Percentiles rank a stretch among this genome's conserved stretches.
Evolutionary conservation across 2,888 invertebrate genomes (phyloP).

Genomic region (Scaptomyza caliginosa): DNA sequence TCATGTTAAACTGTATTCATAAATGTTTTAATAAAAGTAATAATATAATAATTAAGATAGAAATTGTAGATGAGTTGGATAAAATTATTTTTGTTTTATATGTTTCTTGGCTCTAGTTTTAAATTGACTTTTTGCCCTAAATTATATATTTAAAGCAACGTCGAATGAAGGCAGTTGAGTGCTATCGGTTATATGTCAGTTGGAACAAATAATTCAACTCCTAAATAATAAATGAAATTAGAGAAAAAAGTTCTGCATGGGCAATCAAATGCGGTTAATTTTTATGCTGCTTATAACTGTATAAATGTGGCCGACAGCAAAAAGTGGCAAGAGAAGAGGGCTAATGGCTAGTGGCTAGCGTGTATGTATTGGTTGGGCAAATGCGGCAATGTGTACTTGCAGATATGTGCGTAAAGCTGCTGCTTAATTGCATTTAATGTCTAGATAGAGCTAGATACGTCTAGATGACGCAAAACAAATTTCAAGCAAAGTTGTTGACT

Average conservation of each 20-base stretch:
- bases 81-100: too few species aligned
- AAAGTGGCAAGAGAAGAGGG: not conserved
- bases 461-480: slow-evolving; percentile 48
- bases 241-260: slow-evolving; percentile 48
- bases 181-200: slow-evolving; percentile 19
- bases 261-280: slow-evolving; percentile 54
- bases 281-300: slow-evolving; percentile 33
- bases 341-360: not conserved
- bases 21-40: too few species aligned
- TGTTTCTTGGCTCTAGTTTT: too few species aligned
- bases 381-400: slow-evolving; percentile 2
- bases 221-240: slow-evolving; percentile 65
- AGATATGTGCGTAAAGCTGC: slow-evolving; percentile 19
- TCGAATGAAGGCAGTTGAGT: not conserved
- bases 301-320: not conserved
- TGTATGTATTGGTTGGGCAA: not conserved
- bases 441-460: not conserved
- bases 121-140: too few species aligned
- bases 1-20: too few species aligned
- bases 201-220: slow-evolving; percentile 62
- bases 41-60: too few species aligned
- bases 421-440: slow-evolving; percentile 54
- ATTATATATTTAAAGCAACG: too few species aligned
- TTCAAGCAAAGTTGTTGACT: slow-evolving; percentile 61
- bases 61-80: too few species aligned